Evolutionary conservation across 2,797 vertebrate genomes (phyloP), one percentile per base, ranked within the genome.

Genomic region (Champsocephalus esox): DNA sequence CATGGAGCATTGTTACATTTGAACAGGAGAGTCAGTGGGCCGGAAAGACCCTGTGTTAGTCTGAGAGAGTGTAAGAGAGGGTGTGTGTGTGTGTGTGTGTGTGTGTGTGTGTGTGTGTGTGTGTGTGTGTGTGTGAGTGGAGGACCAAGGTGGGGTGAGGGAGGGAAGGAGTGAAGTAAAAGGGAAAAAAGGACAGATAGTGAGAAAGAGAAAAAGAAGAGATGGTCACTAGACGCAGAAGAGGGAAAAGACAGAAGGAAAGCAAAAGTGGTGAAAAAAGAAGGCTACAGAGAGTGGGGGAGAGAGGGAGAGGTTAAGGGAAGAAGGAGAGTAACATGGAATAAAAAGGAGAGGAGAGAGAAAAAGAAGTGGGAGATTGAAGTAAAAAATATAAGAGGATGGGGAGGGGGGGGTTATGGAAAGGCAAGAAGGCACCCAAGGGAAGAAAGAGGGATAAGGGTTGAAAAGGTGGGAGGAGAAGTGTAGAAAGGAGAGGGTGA

Each of bases 1-100:
- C 90, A 65, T 79, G 82, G 92, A 91, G 90, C 89, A 92, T 92
- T 92, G 92, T 93, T 94, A 92, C 92, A 92, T 92, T 92, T 89
- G 88, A 92, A 88, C 84, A 85, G 89, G 81, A 87, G 78, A 92
- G 79, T 76, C 91, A 92, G 86, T 89, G 90, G 88, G 78, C 86
- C 45, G 84, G 91, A 93, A 94, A 93, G 90, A 90, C 82, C 88
- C 85, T 46, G 76, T 91, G 84, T 90, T 90, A 81, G 80, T 87
- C 79, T 83, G 84, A 87, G 83, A 88, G 82, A 80, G 75, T 59
- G 84, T 70, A 77, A 65, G 80, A 80, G 74, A 83, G 81, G 72
- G 73, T 77, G 62, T 65, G 19, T 63, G 69, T 51, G 60, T 72
- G 55, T 58, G 66, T 57, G 66, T 49, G 77, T 77, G 75, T 68